phyloP scores from a whole-genome alignment of 2,113 vertebrate species.

The Megaleporinus macrocephalus region DNA sequence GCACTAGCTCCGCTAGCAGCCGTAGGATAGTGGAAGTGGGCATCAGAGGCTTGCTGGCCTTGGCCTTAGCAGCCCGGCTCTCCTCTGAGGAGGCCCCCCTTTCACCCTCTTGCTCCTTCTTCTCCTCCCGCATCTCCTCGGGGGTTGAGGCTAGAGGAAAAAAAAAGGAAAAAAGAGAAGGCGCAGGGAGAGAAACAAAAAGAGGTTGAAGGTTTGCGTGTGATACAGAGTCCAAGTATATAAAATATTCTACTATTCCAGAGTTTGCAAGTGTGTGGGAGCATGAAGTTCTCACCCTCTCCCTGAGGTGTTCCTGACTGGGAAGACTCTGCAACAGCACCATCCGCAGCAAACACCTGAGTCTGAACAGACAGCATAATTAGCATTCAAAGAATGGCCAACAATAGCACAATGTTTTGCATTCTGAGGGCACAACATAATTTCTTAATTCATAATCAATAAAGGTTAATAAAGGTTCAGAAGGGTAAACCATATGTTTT shows the following conservation, averaged over 20 bases:
- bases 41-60: slow-evolving; percentile 91
- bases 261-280: neutral
- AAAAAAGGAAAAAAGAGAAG: neutral
- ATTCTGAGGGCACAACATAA: neutral
- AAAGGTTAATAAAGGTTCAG: neutral
- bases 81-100: slow-evolving; percentile 80
- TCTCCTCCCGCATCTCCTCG: slow-evolving; percentile 88
- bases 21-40: slow-evolving; percentile 92
- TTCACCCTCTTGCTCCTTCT: slow-evolving; percentile 90
- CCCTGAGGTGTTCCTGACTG: slow-evolving; percentile 88
- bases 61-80: slow-evolving; percentile 85
- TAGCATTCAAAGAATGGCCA: neutral
- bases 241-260: neutral
- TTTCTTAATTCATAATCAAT: neutral
- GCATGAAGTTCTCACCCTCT: slow-evolving; percentile 78
- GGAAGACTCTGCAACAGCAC: slow-evolving; percentile 83
- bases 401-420: neutral
- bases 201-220: neutral
- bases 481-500: neutral
- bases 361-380: slow-evolving; percentile 70
- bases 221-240: neutral
- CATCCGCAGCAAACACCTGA: slow-evolving; percentile 91
- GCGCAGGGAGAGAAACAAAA: neutral
- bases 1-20: slow-evolving; percentile 90
- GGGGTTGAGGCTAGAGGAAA: slow-evolving; percentile 80